A percentile compares a stretch with the other conserved stretches of the same genome.
Conservation (phyloP, 2,113 vertebrate species). For the Shinisaurus crocodilurus region DNA sequence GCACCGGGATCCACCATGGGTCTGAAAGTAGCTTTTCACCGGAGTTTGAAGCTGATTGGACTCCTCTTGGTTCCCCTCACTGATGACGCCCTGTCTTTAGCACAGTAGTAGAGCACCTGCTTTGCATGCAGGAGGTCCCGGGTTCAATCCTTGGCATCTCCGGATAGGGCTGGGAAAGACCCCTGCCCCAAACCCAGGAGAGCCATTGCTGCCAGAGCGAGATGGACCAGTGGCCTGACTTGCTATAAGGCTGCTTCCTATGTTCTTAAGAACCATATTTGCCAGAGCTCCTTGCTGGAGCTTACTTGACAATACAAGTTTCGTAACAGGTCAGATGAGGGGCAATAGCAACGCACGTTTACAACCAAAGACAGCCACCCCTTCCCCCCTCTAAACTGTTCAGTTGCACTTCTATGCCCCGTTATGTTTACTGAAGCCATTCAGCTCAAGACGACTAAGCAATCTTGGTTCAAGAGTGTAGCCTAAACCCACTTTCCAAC, state of each 20-base stretch:
- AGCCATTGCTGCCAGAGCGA: neutral
- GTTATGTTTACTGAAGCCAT: neutral
- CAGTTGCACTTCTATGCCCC: too few species aligned
- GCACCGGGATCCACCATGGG: too few species aligned
- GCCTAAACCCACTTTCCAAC: neutral
- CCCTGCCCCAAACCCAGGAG: neutral
- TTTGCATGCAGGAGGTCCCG: neutral
- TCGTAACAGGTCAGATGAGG: neutral
- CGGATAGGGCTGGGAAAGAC: neutral
- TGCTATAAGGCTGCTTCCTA: neutral
- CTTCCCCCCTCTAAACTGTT: neutral
- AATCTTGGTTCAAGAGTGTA: neutral
- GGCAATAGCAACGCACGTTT: neutral
- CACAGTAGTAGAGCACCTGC: neutral
- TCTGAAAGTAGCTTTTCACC: too few species aligned
- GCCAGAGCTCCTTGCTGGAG: neutral
- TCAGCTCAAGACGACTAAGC: neutral
- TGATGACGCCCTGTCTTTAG: neutral
- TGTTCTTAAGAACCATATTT: neutral
- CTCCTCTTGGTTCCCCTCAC: too few species aligned
- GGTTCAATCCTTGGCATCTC: neutral
- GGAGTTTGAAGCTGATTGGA: too few species aligned
- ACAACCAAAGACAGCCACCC: neutral
- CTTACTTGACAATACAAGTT: neutral
- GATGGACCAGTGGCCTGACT: neutral